Percentiles rank a stretch among this genome's conserved stretches.
Conservation (phyloP, 2,797 vertebrate genomes). For the Molossus alvarezi region DNA sequence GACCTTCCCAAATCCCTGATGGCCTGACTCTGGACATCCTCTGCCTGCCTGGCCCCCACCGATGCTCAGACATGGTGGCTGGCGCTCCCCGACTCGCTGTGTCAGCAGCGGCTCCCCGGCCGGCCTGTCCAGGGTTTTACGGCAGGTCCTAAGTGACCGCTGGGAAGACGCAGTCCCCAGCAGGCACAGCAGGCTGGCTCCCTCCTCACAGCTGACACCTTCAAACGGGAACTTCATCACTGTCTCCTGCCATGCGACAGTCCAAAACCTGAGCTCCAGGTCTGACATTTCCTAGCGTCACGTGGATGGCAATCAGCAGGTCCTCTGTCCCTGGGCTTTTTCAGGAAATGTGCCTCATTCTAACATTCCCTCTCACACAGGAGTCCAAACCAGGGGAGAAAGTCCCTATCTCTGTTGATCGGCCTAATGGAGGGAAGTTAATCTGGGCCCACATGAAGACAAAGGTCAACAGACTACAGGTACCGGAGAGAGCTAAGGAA, state of each 20-base stretch:
- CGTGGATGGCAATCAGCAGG: constrained; percentile 79
- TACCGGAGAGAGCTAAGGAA: background rate
- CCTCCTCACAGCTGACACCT: constrained; percentile 85
- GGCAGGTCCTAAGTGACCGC: constrained; percentile 67
- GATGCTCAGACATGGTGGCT: background rate
- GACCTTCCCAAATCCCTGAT: background rate
- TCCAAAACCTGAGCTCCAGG: constrained; percentile 73
- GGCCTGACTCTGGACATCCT: background rate
- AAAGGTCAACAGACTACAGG: background rate
- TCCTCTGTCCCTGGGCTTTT: constrained; percentile 83
- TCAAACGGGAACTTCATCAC: constrained; percentile 84
- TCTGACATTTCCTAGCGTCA: constrained; percentile 66
- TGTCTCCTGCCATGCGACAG: constrained; percentile 82
- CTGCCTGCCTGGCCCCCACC: background rate
- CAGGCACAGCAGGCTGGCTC: constrained; percentile 78
- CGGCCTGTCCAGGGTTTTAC: constrained; percentile 73
- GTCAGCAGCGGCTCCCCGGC: constrained; percentile 72
- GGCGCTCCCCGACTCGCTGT: background rate
- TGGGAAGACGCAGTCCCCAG: constrained; percentile 61
- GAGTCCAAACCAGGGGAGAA: constrained; percentile 77
- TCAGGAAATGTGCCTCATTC: constrained; percentile 82
- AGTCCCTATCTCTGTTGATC: constrained; percentile 85
- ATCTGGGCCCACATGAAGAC: constrained; percentile 34
- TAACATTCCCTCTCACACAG: constrained; percentile 83
- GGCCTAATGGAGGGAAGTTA: constrained; percentile 86